phyloP scores from a whole-genome alignment of 2,113 vertebrate species.

The Rhinolophus ferrumequinum region DNA sequence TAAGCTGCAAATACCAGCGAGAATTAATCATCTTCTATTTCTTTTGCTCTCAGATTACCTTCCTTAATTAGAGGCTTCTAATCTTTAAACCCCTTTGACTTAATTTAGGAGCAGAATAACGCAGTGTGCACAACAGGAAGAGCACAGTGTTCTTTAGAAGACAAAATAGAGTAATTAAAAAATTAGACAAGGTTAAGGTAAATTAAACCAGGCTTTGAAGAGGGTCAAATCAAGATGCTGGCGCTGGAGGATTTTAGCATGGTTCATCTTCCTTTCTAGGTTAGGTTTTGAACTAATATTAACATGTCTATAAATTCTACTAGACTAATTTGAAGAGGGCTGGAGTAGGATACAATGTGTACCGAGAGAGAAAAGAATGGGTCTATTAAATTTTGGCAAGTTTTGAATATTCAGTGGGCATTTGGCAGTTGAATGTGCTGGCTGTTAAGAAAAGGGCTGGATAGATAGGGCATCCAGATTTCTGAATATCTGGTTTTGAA shows the following conservation, averaged over 20 bases:
- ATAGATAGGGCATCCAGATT: background rate
- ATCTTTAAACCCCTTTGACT: constrained; percentile 56
- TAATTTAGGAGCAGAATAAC: constrained; percentile 57
- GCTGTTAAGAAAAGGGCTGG: background rate
- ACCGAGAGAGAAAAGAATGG: background rate
- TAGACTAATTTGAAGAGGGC: background rate
- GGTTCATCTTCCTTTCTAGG: background rate
- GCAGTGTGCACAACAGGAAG: background rate
- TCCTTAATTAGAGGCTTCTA: constrained; percentile 58
- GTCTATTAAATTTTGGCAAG: background rate
- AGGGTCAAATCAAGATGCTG: background rate
- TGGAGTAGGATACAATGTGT: background rate
- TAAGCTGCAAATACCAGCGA: constrained; percentile 49
- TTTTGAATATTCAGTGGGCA: background rate
- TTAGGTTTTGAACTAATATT: background rate
- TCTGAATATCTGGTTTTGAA: background rate
- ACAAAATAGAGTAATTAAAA: background rate
- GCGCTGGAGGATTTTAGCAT: background rate
- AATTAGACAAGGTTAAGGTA: background rate
- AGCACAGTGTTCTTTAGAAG: constrained; percentile 1
- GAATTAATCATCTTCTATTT: constrained; percentile 63
- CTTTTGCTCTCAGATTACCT: constrained; percentile 45
- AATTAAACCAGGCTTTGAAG: background rate
- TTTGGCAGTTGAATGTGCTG: background rate
- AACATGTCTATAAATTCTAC: background rate